A percentile compares a stretch with the other conserved stretches of the same genome.
These are phyloP conservation scores for Poeciliopsis prolifica DNA, from an alignment of 2,113 vertebrate species.

Conservation along the genomic window DNA sequence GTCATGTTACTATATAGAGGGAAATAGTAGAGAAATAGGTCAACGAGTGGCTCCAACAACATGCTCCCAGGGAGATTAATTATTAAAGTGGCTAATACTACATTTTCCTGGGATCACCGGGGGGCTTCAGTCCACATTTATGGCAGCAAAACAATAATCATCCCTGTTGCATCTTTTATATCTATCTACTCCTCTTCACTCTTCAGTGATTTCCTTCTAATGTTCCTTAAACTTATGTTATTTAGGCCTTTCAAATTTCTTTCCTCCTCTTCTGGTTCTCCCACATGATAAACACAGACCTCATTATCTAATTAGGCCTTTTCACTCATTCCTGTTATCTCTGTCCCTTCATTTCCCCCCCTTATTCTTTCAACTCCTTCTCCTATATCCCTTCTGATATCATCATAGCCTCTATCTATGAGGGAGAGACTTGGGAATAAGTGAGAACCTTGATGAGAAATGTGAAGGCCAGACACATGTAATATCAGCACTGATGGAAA, in stretches of 20 bases:
- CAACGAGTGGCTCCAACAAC: constrained; percentile 72
- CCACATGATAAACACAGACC: constrained; percentile 48
- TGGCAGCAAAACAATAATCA: constrained; percentile 73
- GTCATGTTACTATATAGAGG: constrained; percentile 66
- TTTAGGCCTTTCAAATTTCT: constrained; percentile 61
- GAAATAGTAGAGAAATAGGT: constrained; percentile 78
- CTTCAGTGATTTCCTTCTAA: constrained; percentile 37
- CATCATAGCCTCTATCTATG: constrained; percentile 48
- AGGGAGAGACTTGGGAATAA: constrained; percentile 32
- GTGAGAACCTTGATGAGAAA: constrained; percentile 54
- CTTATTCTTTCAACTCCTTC: constrained; percentile 39
- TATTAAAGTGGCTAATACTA: constrained; percentile 84
- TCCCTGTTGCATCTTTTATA: constrained; percentile 57
- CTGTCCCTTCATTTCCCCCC: constrained; percentile 18
- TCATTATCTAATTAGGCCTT: constrained; percentile 64
- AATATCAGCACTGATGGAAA: constrained; percentile 61
- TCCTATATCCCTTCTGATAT: constrained; percentile 44
- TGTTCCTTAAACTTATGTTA: constrained; percentile 60
- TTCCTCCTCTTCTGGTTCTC: constrained; percentile 34
- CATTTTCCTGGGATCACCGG: constrained; percentile 76
- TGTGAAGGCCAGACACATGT: constrained; percentile 58
- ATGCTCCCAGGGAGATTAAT: constrained; percentile 81
- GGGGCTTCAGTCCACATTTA: constrained; percentile 69
- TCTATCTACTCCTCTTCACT: constrained; percentile 30
- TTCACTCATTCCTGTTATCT: constrained; percentile 54